Evolutionary conservation across 2,888 invertebrate species (phyloP).

Genomic region (Ligdia adustata): DNA sequence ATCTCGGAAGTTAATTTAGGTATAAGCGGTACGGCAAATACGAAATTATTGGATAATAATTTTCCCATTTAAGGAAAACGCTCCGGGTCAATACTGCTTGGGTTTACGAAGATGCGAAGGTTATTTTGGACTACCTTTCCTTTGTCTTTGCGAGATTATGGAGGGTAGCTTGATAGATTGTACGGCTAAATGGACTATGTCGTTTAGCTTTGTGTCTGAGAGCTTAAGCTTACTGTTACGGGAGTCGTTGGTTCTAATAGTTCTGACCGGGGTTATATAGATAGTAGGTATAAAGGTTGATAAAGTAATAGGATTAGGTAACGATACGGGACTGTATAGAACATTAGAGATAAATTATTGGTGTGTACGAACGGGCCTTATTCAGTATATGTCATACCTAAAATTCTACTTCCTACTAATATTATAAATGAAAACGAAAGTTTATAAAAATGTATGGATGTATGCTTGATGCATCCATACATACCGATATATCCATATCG

Average conservation of each 20-base stretch:
- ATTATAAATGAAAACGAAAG: no score
- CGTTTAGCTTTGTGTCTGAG: constrained; percentile 21
- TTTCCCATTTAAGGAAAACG: constrained; percentile 34
- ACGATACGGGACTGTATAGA: no score
- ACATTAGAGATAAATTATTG: no score
- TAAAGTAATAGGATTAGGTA: no score
- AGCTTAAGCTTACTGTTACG: constrained; percentile 18
- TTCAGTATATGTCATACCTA: no score
- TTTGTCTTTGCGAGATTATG: constrained; percentile 30
- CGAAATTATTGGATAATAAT: constrained; percentile 41
- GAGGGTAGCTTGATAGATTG: constrained; percentile 26
- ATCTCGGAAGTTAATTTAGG: constrained; percentile 62
- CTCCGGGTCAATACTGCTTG: constrained; percentile 17
- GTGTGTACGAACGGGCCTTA: no score
- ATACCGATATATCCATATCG: no score
- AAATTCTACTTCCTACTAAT: no score
- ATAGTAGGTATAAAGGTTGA: background rate
- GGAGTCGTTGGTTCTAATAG: constrained; percentile 16
- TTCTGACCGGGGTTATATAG: background rate
- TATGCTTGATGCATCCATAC: no score
- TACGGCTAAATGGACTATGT: constrained; percentile 17
- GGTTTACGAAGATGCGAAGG: constrained; percentile 21
- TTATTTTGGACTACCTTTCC: constrained; percentile 19
- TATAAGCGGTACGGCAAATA: constrained; percentile 51
- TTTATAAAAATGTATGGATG: no score